These are phyloP conservation scores for Epinephelus lanceolatus DNA, from an alignment of 2,113 vertebrate genomes.

Conservation along the genomic window DNA sequence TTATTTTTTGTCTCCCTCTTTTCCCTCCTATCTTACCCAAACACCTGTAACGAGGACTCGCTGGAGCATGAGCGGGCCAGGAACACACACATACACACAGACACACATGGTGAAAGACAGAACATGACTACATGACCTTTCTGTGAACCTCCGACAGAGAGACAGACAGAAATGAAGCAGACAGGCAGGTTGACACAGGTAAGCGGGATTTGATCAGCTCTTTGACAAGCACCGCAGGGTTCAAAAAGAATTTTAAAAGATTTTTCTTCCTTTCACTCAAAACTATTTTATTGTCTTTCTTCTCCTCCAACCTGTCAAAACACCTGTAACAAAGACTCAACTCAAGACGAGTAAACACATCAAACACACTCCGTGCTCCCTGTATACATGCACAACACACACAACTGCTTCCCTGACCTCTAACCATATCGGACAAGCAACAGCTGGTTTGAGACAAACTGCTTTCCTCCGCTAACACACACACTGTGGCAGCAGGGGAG, in stretches of 20 bases:
- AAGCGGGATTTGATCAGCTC: constrained; percentile 12
- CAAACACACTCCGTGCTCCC: constrained; percentile 14
- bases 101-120: constrained; percentile 7
- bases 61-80: constrained; percentile 9
- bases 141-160: constrained; percentile 43
- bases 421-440: constrained; percentile 48
- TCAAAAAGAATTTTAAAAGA: constrained; percentile 45
- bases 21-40: constrained; percentile 55
- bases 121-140: constrained; percentile 38
- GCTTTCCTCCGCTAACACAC: constrained; percentile 11
- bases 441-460: constrained; percentile 51
- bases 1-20: constrained; percentile 30
- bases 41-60: constrained; percentile 64
- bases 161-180: constrained; percentile 18
- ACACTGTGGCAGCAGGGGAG: constrained; percentile 31
- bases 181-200: constrained; percentile 31
- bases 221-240: constrained; percentile 6
- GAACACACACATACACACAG: constrained; percentile 10
- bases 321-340: not conserved
- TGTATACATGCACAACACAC: constrained; percentile 7
- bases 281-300: constrained; percentile 33
- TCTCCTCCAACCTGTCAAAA: constrained; percentile 34
- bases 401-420: constrained; percentile 37
- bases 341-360: not conserved
- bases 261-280: constrained; percentile 2